Conservation (phyloP, 2,888 invertebrate genomes). For the Acanthococcus lagerstroemiae region DNA sequence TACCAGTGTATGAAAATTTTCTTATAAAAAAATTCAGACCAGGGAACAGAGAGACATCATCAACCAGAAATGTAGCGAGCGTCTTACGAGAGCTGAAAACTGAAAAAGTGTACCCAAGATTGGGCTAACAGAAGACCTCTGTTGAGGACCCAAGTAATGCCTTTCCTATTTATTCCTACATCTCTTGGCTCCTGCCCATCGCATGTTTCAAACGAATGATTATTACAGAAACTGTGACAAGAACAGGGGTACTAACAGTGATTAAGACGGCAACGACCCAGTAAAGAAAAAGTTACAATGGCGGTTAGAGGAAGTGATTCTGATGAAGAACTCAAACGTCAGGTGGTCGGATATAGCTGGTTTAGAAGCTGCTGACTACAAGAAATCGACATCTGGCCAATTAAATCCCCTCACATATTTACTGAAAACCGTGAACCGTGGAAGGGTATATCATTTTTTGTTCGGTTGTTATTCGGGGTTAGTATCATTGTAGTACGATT, state of each 20-base stretch:
- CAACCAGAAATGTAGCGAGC: conserved; percentile 83
- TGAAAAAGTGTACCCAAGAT: conserved; percentile 82
- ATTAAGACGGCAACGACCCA: conserved; percentile 82
- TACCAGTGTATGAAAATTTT: neutral
- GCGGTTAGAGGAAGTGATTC: conserved; percentile 87
- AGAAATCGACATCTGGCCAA: conserved; percentile 97
- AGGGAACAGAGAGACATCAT: conserved; percentile 96
- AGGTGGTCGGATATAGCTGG: conserved; percentile 99
- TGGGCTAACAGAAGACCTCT: conserved; percentile 70
- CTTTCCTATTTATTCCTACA: neutral
- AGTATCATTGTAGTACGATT: neutral
- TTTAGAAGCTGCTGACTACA: conserved; percentile 93
- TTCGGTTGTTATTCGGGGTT: conserved; percentile 81
- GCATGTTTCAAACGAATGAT: neutral
- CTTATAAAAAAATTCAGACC: conserved; percentile 83
- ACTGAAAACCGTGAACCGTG: conserved; percentile 97
- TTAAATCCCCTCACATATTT: conserved; percentile 96
- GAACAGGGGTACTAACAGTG: conserved; percentile 71
- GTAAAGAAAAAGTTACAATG: conserved; percentile 92
- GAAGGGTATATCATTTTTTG: conserved; percentile 96
- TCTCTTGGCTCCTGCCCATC: neutral
- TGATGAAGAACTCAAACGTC: conserved; percentile 93
- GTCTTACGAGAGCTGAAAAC: conserved; percentile 94
- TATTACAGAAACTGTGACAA: conserved; percentile 31
- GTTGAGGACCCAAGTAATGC: conserved; percentile 66